Conservation (phyloP, 2,113 vertebrate genomes). For the Pteropus alecto region DNA sequence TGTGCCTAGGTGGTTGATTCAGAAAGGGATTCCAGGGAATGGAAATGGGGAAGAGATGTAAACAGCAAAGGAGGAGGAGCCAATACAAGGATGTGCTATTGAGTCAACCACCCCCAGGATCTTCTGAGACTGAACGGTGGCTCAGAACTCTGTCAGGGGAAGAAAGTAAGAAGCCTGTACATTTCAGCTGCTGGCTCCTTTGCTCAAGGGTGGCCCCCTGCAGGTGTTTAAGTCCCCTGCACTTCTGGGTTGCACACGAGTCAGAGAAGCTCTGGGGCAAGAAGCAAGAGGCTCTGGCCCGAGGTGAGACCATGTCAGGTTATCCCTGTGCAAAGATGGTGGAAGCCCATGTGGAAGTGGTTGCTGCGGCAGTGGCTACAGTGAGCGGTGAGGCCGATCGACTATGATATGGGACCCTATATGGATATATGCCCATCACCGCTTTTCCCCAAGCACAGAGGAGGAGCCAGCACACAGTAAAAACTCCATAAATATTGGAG, state of each 20-base stretch:
- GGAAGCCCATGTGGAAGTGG: background rate
- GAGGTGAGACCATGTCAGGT: background rate
- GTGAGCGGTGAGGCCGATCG: background rate
- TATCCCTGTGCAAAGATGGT: background rate
- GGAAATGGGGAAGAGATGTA: background rate
- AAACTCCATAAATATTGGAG: background rate
- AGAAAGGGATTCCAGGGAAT: background rate
- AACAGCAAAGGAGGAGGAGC: background rate
- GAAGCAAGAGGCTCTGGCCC: background rate
- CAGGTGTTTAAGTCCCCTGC: background rate
- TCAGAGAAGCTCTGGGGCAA: background rate
- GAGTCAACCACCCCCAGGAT: background rate
- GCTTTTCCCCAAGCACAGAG: background rate
- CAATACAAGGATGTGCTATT: too few relatives aligned
- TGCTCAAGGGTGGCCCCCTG: background rate
- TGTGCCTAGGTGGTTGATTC: background rate
- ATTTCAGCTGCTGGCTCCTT: background rate
- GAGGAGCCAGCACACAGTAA: background rate
- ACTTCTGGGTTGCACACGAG: background rate
- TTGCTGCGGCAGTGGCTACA: background rate
- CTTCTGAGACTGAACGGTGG: background rate
- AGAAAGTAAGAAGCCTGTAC: background rate
- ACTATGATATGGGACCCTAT: background rate
- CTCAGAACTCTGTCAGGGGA: background rate
- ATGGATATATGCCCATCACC: background rate